phyloP scores from a whole-genome alignment of 2,797 vertebrate genomes.

The Coendou prehensilis region DNA sequence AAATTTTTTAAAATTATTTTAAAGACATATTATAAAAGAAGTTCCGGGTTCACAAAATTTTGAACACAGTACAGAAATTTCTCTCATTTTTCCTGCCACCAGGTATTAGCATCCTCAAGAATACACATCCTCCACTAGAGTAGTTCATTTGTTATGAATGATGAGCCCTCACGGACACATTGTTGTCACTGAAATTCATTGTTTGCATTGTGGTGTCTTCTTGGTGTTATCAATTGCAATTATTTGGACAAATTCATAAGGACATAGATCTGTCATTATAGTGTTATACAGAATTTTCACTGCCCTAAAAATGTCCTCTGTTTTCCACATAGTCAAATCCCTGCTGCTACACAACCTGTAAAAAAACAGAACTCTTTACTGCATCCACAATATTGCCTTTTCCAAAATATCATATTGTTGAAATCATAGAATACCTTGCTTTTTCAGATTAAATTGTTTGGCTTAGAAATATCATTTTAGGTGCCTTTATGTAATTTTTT shows the following conservation, averaged over 20 bases:
- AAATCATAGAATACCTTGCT: neutral
- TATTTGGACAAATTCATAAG: neutral
- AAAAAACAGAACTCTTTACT: neutral
- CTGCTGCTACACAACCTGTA: neutral
- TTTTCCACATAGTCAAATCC: no score
- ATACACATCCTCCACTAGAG: neutral
- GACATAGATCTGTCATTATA: neutral
- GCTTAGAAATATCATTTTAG: neutral
- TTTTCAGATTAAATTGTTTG: neutral
- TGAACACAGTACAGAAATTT: neutral
- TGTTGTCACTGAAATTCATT: neutral
- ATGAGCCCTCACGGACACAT: neutral
- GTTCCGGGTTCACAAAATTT: neutral
- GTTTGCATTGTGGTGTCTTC: neutral
- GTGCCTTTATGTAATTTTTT: no score
- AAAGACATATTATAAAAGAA: neutral
- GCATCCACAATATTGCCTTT: neutral
- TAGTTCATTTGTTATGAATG: neutral
- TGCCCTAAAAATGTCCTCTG: no score
- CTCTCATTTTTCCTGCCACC: no score
- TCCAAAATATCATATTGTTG: neutral
- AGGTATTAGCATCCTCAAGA: neutral
- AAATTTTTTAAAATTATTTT: neutral
- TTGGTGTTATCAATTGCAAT: no score
- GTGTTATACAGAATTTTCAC: neutral